Evolutionary conservation across 2,888 invertebrate genomes (phyloP).

Genomic region (Hecatera dysodea): DNA sequence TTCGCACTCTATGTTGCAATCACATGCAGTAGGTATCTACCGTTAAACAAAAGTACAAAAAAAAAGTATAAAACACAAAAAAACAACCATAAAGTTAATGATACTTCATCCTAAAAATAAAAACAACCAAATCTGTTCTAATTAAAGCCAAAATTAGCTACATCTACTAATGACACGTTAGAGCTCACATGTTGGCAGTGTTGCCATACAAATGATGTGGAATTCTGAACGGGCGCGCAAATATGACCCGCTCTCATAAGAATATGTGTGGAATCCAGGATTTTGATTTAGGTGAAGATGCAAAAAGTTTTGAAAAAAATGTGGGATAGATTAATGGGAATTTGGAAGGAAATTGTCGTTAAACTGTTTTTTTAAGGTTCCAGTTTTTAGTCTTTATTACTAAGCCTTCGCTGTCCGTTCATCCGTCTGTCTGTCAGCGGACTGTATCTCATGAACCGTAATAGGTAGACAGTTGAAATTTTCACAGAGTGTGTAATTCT

Average conservation of each 20-base stretch:
- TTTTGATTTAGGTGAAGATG: conserved; percentile 79
- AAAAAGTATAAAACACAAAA: neutral
- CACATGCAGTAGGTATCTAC: no score
- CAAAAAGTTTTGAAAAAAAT: conserved; percentile 32
- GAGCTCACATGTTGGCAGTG: conserved; percentile 54
- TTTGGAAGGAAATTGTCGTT: neutral
- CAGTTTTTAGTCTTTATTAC: no score
- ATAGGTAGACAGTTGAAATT: no score
- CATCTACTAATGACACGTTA: conserved; percentile 54
- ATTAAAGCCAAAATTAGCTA: conserved; percentile 58
- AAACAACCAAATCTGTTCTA: conserved; percentile 31
- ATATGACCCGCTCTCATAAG: conserved; percentile 71
- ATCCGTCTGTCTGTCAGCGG: no score
- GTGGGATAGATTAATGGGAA: conserved; percentile 10
- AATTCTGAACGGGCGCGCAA: conserved; percentile 77
- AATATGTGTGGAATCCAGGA: conserved; percentile 73
- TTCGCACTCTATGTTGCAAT: no score
- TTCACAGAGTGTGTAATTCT: no score
- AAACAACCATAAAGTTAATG: conserved; percentile 1
- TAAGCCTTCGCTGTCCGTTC: no score
- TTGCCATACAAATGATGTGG: conserved; percentile 79
- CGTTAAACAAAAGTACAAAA: neutral
- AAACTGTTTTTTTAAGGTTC: neutral
- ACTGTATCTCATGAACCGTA: no score
- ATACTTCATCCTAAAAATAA: conserved; percentile 8